A percentile compares a stretch with the other conserved stretches of the same genome.
Evolutionary conservation across 1,140 invertebrate genomes (phyloP).

Genomic region (Heliconius eleuchia): DNA sequence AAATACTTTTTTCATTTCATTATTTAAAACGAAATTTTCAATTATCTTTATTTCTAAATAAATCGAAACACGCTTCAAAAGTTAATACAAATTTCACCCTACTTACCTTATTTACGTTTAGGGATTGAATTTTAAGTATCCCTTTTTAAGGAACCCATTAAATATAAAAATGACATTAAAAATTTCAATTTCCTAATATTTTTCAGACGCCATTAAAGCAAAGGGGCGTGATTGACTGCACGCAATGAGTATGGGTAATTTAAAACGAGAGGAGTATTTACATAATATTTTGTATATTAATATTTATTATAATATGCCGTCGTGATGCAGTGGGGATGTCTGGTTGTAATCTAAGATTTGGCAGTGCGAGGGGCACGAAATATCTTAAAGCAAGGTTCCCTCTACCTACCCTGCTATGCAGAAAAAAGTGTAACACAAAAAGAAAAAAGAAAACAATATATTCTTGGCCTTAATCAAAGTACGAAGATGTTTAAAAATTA

Average conservation of each 20-base stretch:
- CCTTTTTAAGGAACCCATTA: not conserved
- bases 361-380: too few species aligned
- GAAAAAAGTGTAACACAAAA: too few species aligned
- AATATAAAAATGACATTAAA: conserved; percentile 1
- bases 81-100: not conserved
- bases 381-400: too few species aligned
- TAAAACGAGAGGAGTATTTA: not conserved
- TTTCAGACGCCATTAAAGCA: not conserved
- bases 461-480: too few species aligned
- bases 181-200: conserved; percentile 7
- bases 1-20: not conserved
- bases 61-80: not conserved
- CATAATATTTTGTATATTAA: too few species aligned
- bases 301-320: too few species aligned
- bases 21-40: not conserved
- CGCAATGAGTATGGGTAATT: not conserved
- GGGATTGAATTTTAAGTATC: conserved; percentile 5
- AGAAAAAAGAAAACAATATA: too few species aligned
- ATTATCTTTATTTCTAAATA: not conserved
- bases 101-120: not conserved
- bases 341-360: too few species aligned
- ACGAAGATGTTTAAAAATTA: too few species aligned
- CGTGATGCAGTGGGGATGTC: too few species aligned
- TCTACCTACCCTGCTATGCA: too few species aligned
- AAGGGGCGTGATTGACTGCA: not conserved